Base-by-base conservation (phyloP, 2,888 invertebrate species). In the Ormyrus nitidulus region DNA sequence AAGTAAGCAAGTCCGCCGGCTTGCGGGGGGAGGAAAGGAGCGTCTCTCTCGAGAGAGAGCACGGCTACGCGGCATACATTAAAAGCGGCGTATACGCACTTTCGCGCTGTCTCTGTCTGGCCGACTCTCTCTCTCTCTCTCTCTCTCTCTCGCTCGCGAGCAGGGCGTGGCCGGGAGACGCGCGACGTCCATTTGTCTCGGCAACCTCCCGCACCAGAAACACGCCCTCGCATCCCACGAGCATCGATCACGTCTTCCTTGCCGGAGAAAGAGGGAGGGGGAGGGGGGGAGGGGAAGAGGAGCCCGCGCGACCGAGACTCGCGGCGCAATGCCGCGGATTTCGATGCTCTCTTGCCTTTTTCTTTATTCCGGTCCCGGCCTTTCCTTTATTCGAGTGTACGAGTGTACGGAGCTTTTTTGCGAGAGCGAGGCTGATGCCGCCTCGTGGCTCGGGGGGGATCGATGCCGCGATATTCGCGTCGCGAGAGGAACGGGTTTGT, bases 141-240 rank as follows among this genome's bases (percentile, higher is more conserved):
- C 83, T 75, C 80, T 81, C 77, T 82, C 77, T 80, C 83, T 51
- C 49, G 85, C 85, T 86, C 61, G 51, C 59, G 68, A 44, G 56
- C 78, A 84, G 85, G 88, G 90, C 90, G 90, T 90, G 90, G 90
- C 88, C 87, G 87, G 85, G 89, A 90, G 90, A 90, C 90, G 90
- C 90, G 90, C 90, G 90, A 90, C 90, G 90, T 90, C 90, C 90
- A 90, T 90, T 90, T 90, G 90, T 90, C 90, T 90, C 90, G 89
- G 85, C 88, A 88, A 87, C 89, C 89, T 90, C 90, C 90, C 90
- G 90, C 90, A 89, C 90, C 89, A 90, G 90, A 85, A 89, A 90
- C 76, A 81, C 90, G 90, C 90, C 90, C 88, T 87, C 88, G 89
- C 90, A 89, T 90, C 90, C 90, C 90, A 88, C 89, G 87, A 88